Evolutionary conservation across 2,888 invertebrate genomes (phyloP).

Genomic region (Leptinotarsa juncta): DNA sequence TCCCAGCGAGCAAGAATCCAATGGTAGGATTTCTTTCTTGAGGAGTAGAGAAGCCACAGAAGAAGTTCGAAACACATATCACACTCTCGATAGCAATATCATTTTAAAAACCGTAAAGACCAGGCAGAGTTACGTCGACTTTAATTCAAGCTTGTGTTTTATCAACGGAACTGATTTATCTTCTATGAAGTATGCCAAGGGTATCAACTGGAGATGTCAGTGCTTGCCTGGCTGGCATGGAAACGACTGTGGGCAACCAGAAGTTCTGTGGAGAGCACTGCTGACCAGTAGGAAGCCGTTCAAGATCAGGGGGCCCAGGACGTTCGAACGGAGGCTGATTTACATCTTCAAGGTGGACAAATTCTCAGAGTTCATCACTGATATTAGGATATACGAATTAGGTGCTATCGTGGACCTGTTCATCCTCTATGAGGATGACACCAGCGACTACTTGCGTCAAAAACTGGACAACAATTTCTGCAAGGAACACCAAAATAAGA

Average conservation of each 20-base stretch:
- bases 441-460: conserved; percentile 63
- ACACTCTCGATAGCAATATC: conserved; percentile 54
- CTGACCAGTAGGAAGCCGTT: conserved; percentile 69
- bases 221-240: conserved; percentile 76
- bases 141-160: conserved; percentile 65
- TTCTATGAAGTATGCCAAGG: conserved; percentile 60
- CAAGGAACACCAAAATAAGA: conserved; percentile 67
- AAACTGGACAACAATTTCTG: conserved; percentile 67
- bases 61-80: conserved; percentile 57
- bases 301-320: conserved; percentile 64
- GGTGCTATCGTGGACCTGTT: conserved; percentile 73
- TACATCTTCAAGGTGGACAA: conserved; percentile 70
- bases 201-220: conserved; percentile 66
- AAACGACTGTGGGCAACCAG: conserved; percentile 74
- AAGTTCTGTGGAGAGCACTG: conserved; percentile 75
- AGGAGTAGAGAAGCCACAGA: conserved; percentile 36
- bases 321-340: conserved; percentile 68
- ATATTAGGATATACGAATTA: conserved; percentile 73
- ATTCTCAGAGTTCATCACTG: conserved; percentile 69
- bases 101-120: conserved; percentile 53
- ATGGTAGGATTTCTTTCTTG: conserved; percentile 46
- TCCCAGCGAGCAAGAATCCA: conserved; percentile 32
- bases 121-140: conserved; percentile 59
- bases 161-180: conserved; percentile 63
- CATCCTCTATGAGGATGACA: conserved; percentile 69